Percentiles rank a stretch among this genome's conserved stretches.
Conservation (phyloP, 2,888 invertebrate species). For the Sarcophaga carnaria region DNA sequence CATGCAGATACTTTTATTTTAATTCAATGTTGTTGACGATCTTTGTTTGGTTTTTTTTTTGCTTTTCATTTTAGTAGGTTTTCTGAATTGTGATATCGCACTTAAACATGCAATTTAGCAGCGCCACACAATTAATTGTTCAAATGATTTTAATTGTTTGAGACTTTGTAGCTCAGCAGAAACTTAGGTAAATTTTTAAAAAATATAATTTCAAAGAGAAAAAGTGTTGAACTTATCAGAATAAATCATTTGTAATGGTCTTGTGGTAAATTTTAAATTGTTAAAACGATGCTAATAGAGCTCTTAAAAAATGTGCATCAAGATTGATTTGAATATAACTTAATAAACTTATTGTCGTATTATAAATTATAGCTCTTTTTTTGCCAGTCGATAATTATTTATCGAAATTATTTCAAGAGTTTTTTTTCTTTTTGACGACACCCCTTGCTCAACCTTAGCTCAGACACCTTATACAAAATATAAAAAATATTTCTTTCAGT, state of each 20-base stretch:
- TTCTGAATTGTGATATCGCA: conserved; percentile 51
- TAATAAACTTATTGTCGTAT: too few relatives aligned
- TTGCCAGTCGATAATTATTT: too few relatives aligned
- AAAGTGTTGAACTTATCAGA: conserved; percentile 44
- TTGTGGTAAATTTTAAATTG: background rate
- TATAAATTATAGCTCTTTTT: too few relatives aligned
- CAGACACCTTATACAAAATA: too few relatives aligned
- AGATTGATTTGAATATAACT: background rate
- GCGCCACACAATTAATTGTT: conserved; percentile 78
- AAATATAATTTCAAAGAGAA: conserved; percentile 12
- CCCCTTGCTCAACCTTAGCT: too few relatives aligned
- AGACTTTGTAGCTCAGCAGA: conserved; percentile 58
- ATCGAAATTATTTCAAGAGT: too few relatives aligned
- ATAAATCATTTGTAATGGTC: conserved; percentile 1
- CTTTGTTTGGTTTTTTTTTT: background rate
- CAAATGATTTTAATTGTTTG: conserved; percentile 79
- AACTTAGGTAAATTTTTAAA: conserved; percentile 11
- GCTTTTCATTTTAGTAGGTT: background rate
- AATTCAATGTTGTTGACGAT: conserved; percentile 49
- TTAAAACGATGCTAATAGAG: background rate
- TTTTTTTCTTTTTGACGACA: too few relatives aligned
- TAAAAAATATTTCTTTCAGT: too few relatives aligned
- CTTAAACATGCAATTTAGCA: conserved; percentile 77
- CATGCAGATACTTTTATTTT: conserved; percentile 41
- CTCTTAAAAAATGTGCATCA: background rate